phyloP scores from a whole-genome alignment of 2,888 invertebrate species.

The Platynereis dumerilii region DNA sequence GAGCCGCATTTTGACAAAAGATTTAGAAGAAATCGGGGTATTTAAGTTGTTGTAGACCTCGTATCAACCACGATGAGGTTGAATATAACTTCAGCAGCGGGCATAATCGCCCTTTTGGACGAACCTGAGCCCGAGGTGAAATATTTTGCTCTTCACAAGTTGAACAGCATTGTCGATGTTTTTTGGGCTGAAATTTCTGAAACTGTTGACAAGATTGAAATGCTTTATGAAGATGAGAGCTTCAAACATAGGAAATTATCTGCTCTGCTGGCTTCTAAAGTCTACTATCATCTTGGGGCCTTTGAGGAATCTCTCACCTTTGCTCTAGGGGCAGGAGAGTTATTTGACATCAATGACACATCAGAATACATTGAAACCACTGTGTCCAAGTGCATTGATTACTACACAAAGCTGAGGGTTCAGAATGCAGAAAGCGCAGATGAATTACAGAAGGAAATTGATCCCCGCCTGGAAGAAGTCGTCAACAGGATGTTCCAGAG shows the following conservation, averaged over 20 bases:
- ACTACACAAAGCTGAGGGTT: slow-evolving; percentile 81
- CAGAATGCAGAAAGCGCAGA: slow-evolving; percentile 75
- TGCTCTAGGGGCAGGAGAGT: slow-evolving; percentile 91
- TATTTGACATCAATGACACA: slow-evolving; percentile 92
- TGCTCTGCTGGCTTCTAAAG: slow-evolving; percentile 96
- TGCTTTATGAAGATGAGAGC: slow-evolving; percentile 91
- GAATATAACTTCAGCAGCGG: slow-evolving; percentile 67
- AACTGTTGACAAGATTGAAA: slow-evolving; percentile 96
- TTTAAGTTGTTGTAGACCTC: neutral
- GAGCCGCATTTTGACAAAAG: no score
- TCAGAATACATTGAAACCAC: slow-evolving; percentile 97
- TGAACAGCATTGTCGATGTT: slow-evolving; percentile 93
- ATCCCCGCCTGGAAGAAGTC: slow-evolving; percentile 78
- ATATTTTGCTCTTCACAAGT: slow-evolving; percentile 87
- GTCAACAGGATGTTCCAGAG: slow-evolving; percentile 95
- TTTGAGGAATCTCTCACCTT: slow-evolving; percentile 97
- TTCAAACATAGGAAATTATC: slow-evolving; percentile 88
- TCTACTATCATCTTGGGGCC: slow-evolving; percentile 96
- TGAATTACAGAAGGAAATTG: slow-evolving; percentile 65
- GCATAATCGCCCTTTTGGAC: slow-evolving; percentile 93
- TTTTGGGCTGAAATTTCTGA: slow-evolving; percentile 99
- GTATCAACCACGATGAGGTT: slow-evolving; percentile 39
- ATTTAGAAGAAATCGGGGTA: no score
- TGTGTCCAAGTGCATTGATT: slow-evolving; percentile 94
- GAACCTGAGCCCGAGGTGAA: slow-evolving; percentile 93